phyloP scores from a whole-genome alignment of 1,140 invertebrate genomes.

The Hestina assimilis region DNA sequence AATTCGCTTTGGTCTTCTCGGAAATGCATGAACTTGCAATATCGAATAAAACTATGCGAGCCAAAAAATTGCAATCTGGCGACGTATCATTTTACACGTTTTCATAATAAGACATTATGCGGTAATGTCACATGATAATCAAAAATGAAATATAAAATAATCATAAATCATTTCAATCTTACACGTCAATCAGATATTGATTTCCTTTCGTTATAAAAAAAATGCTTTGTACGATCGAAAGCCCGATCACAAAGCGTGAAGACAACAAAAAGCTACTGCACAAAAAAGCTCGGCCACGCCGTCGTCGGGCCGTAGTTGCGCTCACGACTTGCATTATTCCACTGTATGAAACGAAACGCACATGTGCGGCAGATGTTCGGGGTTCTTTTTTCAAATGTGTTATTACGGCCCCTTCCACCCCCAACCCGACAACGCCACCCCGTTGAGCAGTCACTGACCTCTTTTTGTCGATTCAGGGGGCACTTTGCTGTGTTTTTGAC shows the following conservation, averaged over 20 bases:
- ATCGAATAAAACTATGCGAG: slow-evolving; percentile 15
- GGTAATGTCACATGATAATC: too few species aligned
- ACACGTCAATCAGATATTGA: slow-evolving; percentile 55
- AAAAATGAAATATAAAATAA: slow-evolving; percentile 3
- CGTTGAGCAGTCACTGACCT: slow-evolving; percentile 69
- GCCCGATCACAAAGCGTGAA: slow-evolving; percentile 63
- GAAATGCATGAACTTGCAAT: slow-evolving; percentile 52
- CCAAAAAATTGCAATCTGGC: slow-evolving; percentile 37
- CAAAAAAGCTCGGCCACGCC: slow-evolving; percentile 49
- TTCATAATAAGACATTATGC: too few species aligned
- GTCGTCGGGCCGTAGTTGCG: slow-evolving; percentile 50
- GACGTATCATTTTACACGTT: too few species aligned
- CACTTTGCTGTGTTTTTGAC: slow-evolving; percentile 61
- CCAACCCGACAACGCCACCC: slow-evolving; percentile 46
- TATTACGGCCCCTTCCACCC: slow-evolving; percentile 58
- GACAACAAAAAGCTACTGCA: slow-evolving; percentile 65
- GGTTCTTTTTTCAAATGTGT: slow-evolving; percentile 71
- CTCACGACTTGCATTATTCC: slow-evolving; percentile 69
- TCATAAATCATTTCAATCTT: slow-evolving; percentile 28
- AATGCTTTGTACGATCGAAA: slow-evolving; percentile 62
- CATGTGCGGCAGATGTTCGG: slow-evolving; percentile 73
- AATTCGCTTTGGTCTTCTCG: slow-evolving; percentile 55
- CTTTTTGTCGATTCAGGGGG: slow-evolving; percentile 52
- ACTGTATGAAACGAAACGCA: slow-evolving; percentile 59
- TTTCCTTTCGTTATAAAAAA: slow-evolving; percentile 60